Percentiles rank a stretch among this genome's conserved stretches.
Evolutionary conservation across 2,888 invertebrate species (phyloP).

Genomic region (Nemurella pictetii): DNA sequence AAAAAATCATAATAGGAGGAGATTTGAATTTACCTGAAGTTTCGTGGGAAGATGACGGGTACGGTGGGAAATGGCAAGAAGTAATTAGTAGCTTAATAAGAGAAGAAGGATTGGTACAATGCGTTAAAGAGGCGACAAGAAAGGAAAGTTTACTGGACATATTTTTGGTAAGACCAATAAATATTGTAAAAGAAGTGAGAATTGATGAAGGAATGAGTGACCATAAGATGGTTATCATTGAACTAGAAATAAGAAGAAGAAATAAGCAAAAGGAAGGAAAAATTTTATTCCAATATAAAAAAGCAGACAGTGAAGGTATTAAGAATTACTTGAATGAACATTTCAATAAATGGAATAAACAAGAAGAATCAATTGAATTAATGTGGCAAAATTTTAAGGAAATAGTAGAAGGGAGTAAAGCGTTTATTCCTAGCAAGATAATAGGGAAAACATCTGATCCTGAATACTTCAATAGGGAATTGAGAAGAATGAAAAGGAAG

Average conservation of each 20-base stretch:
- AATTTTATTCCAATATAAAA: background rate
- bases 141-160: background rate
- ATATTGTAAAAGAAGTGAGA: background rate
- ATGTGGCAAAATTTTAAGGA: background rate
- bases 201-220: conserved; percentile 2
- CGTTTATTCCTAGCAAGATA: background rate
- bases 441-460: background rate
- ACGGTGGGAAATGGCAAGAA: background rate
- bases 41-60: background rate
- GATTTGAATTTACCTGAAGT: background rate
- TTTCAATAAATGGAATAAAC: background rate
- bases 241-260: background rate
- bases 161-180: background rate
- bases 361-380: background rate
- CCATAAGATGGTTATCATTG: background rate
- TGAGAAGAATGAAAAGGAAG: background rate
- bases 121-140: background rate
- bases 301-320: background rate
- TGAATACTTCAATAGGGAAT: background rate
- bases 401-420: conserved; percentile 8
- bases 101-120: background rate
- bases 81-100: background rate
- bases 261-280: background rate
- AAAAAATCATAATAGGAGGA: conserved; percentile 1
- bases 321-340: background rate